phyloP scores from a whole-genome alignment of 1,140 invertebrate species.

The Penaeus vannamei region DNA sequence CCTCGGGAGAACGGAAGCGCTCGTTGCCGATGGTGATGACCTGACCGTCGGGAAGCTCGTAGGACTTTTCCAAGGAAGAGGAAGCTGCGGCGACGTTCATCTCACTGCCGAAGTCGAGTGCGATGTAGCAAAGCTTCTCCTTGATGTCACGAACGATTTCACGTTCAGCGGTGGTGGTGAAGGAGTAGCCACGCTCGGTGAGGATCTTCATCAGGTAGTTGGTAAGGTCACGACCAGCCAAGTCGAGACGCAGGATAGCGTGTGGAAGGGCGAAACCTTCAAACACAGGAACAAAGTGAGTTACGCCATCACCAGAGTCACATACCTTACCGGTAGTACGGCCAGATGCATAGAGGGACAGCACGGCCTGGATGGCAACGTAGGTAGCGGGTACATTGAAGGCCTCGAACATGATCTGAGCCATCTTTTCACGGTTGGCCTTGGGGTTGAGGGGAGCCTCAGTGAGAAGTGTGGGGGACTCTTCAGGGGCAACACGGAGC shows the following conservation, averaged over 20 bases:
- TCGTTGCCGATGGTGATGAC: slow-evolving; percentile 85
- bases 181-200: slow-evolving; percentile 72
- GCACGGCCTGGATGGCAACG: no score
- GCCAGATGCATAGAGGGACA: no score
- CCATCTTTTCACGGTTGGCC: slow-evolving; percentile 91
- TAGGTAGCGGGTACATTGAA: no score
- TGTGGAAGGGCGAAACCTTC: slow-evolving; percentile 91
- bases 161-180: slow-evolving; percentile 69
- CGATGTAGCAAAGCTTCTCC: slow-evolving; percentile 93
- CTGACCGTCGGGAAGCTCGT: slow-evolving; percentile 89
- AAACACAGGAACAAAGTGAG: slow-evolving; percentile 94
- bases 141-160: slow-evolving; percentile 90
- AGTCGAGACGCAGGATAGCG: slow-evolving; percentile 80
- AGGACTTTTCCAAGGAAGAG: slow-evolving; percentile 88
- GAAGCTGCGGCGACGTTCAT: slow-evolving; percentile 92
- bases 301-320: slow-evolving; percentile 78
- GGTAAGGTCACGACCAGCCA: slow-evolving; percentile 74
- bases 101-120: slow-evolving; percentile 94
- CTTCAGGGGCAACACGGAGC: slow-evolving; percentile 94
- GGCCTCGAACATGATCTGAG: slow-evolving; percentile 77
- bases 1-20: slow-evolving; percentile 88
- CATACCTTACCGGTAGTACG: no score
- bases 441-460: slow-evolving; percentile 92
- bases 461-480: slow-evolving; percentile 90
- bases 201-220: slow-evolving; percentile 75